Evolutionary conservation across 2,113 vertebrate species (phyloP), one percentile per base, ranked within the genome.

Genomic region (Nycticryphes semicollaris): DNA sequence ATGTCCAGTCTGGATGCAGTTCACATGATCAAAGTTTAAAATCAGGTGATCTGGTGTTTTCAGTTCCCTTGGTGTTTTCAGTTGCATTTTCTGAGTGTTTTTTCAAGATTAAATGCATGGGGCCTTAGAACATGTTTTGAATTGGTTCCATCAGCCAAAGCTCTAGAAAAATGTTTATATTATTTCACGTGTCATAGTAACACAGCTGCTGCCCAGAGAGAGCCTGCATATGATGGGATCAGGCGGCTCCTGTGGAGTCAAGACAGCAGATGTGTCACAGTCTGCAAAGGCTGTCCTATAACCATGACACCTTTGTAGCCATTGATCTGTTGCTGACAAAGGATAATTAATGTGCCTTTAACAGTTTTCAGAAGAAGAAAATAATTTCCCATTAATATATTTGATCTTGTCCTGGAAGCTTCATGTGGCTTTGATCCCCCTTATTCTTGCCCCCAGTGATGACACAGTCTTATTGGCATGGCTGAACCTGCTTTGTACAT

Each of bases 331-430:
- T 57, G 27, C 59, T 63, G 47, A 27, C 6, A 50, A 25, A 31
- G 25, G 54, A n/a, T 51, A 77, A 89, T 85, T 60, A 50, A 74
- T 47, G 76, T 35, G 28, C 8, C 53, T 92, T 88, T 83, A 69
- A 35, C 35, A 18, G 15, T 79, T 94, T 69, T 51, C 22, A 77
- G 67, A 69, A 56, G 25, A 76, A 84, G 31, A 85, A 64, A 83
- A 62, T 69, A 0, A 53, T 72, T 85, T 76, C 31, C 23, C 39
- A 28, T 53, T 90, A 28, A 72, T 28, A 33, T 14, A 73, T 94
- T n/a, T 69, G 57, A 14, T 92, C 45, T 56, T 90, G 24, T 76
- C 39, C 59, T 90, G 72, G 67, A 92, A 93, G 48, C 22, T 41
- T 83, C 14, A 8, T 33, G 25, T 60, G 54, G 8, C 63, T 90